Evolutionary conservation across 2,888 invertebrate genomes (phyloP).

Genomic region (Achlya flavicornis): DNA sequence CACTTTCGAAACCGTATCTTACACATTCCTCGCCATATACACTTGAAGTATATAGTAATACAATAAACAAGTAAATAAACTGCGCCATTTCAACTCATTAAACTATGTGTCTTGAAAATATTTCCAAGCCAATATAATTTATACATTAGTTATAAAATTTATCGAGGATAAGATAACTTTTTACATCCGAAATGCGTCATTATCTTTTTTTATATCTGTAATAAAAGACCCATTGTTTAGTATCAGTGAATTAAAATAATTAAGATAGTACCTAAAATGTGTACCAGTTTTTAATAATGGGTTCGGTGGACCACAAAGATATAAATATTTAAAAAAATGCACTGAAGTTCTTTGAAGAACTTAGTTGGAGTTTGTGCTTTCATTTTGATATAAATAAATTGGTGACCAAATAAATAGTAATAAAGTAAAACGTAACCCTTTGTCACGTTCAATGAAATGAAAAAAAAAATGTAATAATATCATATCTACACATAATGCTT

Average conservation of each 20-base stretch:
- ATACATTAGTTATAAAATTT: slow-evolving; percentile 10
- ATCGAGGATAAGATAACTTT: slow-evolving; percentile 14
- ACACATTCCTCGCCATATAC: background rate
- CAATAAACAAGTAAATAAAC: slow-evolving; percentile 10
- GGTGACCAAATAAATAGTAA: too few relatives aligned
- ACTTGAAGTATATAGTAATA: slow-evolving; percentile 1
- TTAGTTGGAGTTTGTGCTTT: too few relatives aligned
- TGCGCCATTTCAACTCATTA: slow-evolving; percentile 12
- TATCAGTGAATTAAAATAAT: slow-evolving; percentile 15
- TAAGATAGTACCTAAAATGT: slow-evolving; percentile 15
- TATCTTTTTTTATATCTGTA: slow-evolving; percentile 12
- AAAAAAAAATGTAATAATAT: too few relatives aligned
- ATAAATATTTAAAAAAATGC: too few relatives aligned
- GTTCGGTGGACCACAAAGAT: slow-evolving; percentile 2
- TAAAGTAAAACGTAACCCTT: background rate
- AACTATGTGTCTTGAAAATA: background rate
- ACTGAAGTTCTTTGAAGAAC: too few relatives aligned
- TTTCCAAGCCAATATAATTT: slow-evolving; percentile 6
- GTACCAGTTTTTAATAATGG: slow-evolving; percentile 22
- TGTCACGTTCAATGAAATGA: too few relatives aligned
- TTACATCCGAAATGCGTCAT: slow-evolving; percentile 13
- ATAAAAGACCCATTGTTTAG: slow-evolving; percentile 4
- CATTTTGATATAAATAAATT: too few relatives aligned
- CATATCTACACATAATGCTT: too few relatives aligned
- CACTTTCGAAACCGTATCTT: slow-evolving; percentile 4